Evolutionary conservation across 2,888 invertebrate species (phyloP), one percentile per base, ranked within the genome.

Genomic region (Phymatocera aterrima): DNA sequence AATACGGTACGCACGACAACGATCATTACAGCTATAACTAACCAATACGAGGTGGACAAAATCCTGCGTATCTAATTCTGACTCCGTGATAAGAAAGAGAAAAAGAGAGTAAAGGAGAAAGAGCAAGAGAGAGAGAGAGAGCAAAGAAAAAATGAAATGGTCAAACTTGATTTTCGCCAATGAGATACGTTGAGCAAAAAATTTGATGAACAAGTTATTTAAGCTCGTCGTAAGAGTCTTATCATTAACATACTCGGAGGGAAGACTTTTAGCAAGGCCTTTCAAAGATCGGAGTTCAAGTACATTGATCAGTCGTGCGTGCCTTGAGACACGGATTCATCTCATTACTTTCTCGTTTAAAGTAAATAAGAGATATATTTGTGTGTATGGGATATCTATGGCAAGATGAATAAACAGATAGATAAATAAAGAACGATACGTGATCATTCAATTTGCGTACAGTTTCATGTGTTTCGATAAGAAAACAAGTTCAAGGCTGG

Each of bases 331-430:
- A 64, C 61, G 61, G 37, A 37, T 37, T 37, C 37, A 8, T 37
- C 18, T 64, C 18, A 8, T 43, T 61, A 37, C 3, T 37, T 6
- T 64, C 34, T 37, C 18, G 37, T 18, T 64, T 21, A 6, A 18
- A 37, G 18, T 3, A 34, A 37, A 64, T 64, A 64, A 64, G 37
- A 46, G 15, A 46, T 12, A 15, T 15, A 57, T 57, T 40, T 54
- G 24, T 81, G 57, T 31, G 57, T 79, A 81, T 81, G n/a, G n/a
- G n/a, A 54, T 78, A 78, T 81, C n/a, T n/a, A n/a, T n/a, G n/a
- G n/a, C n/a, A n/a, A 81, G 2, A 65, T 77, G 77, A 15, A 77
- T 77, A 77, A 15, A 77, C 4, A 77, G 31, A 77, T 77, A 77
- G 21, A 28, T 57, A 24, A 57, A 57, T 5, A 40, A 40, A 4